phyloP scores from a whole-genome alignment of 2,797 vertebrate genomes.

The Eutrigla gurnardus region DNA sequence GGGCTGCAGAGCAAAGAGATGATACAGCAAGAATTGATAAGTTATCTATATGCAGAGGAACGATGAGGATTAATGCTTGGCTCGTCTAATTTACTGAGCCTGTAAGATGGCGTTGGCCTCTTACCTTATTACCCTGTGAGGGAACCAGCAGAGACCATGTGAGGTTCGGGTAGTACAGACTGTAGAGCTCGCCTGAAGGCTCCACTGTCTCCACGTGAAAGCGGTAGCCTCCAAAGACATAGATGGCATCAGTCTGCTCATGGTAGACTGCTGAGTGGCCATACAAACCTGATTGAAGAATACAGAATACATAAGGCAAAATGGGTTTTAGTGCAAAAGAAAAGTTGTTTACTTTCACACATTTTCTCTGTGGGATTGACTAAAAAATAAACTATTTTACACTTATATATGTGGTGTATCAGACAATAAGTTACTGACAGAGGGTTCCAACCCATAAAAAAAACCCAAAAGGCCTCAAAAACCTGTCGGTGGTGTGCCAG shows the following conservation, averaged over 20 bases:
- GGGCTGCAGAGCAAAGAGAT: constrained; percentile 79
- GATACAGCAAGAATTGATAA: constrained; percentile 13
- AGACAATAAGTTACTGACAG: not conserved
- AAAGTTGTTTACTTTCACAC: not conserved
- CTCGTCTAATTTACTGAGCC: not conserved
- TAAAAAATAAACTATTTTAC: not conserved
- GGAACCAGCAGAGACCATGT: constrained; percentile 95
- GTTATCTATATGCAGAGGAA: not conserved
- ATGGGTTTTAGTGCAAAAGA: not conserved
- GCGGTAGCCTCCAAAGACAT: constrained; percentile 93
- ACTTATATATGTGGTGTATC: not conserved
- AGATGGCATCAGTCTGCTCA: constrained; percentile 91
- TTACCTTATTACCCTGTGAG: constrained; percentile 92
- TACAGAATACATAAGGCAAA: not conserved
- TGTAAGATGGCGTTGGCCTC: not conserved
- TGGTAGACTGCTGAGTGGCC: constrained; percentile 95
- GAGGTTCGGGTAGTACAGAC: constrained; percentile 91
- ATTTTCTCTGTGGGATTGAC: not conserved
- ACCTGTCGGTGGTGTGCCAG: constrained; percentile 90
- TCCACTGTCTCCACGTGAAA: constrained; percentile 93
- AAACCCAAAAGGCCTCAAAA: constrained; percentile 18
- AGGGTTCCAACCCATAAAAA: not conserved
- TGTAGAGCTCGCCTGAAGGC: constrained; percentile 92
- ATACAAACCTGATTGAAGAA: constrained; percentile 86
- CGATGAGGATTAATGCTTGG: not conserved